Percentiles rank a stretch among this genome's conserved stretches.
Evolutionary conservation across 2,113 vertebrate species (phyloP).

Genomic region (Uria lomvia): DNA sequence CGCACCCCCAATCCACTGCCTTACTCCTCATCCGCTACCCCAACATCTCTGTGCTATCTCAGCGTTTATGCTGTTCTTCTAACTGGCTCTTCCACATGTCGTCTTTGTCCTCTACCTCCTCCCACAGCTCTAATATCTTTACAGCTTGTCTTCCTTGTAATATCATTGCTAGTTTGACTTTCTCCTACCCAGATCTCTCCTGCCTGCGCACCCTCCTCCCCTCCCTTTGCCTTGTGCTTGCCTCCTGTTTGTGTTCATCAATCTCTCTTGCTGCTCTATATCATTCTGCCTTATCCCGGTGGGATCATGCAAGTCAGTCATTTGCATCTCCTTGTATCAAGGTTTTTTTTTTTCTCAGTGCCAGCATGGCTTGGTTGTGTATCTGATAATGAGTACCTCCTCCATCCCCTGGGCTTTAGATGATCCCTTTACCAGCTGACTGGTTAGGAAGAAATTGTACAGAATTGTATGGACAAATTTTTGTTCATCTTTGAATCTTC

Average conservation of each 20-base stretch:
- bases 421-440: neutral
- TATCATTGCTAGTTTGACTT: neutral
- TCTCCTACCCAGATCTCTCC: neutral
- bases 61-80: neutral
- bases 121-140: neutral
- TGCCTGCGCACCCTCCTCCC: neutral
- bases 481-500: neutral
- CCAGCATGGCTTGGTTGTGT: neutral
- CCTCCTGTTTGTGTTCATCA: neutral
- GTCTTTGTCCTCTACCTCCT: neutral
- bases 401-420: neutral
- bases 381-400: neutral
- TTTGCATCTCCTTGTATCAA: neutral
- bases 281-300: neutral
- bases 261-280: neutral
- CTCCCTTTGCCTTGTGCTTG: neutral
- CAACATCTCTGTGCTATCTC: neutral
- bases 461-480: neutral
- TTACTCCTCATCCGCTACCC: neutral
- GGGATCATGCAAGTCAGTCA: neutral
- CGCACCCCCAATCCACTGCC: neutral
- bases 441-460: neutral
- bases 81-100: neutral
- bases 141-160: neutral
- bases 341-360: neutral